Evolutionary conservation across 2,797 vertebrate genomes (phyloP).

Genomic region (Acropternis orthonyx): DNA sequence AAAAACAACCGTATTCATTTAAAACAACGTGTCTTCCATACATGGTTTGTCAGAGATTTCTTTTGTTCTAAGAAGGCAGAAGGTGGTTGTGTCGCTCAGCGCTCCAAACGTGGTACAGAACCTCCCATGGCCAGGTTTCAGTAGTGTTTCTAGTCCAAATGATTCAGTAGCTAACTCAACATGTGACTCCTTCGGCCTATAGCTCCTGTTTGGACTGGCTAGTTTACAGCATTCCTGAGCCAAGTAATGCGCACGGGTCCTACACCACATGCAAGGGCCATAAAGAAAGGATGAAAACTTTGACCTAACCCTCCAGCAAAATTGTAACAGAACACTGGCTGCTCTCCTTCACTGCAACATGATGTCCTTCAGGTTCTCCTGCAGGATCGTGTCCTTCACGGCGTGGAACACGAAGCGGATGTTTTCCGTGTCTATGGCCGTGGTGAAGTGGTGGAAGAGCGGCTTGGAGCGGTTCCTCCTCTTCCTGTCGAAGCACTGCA

Average conservation of each 20-base stretch:
- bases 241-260: slow-evolving; percentile 31
- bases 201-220: slow-evolving; percentile 47
- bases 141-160: slow-evolving; percentile 73
- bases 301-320: background rate
- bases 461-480: slow-evolving; percentile 91
- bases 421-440: slow-evolving; percentile 95
- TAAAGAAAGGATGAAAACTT: slow-evolving; percentile 9
- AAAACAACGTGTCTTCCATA: background rate
- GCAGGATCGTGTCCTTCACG: slow-evolving; percentile 97
- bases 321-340: background rate
- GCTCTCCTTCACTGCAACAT: slow-evolving; percentile 89
- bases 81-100: slow-evolving; percentile 41
- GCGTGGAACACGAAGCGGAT: slow-evolving; percentile 97
- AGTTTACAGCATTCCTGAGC: slow-evolving; percentile 57
- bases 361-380: slow-evolving; percentile 96
- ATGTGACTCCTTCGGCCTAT: slow-evolving; percentile 16
- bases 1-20: background rate
- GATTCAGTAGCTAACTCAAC: slow-evolving; percentile 70
- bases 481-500: slow-evolving; percentile 92
- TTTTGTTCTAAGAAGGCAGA: slow-evolving; percentile 33
- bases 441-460: slow-evolving; percentile 97
- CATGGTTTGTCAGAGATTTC: background rate
- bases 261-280: slow-evolving; percentile 31
- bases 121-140: slow-evolving; percentile 51
- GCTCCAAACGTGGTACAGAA: slow-evolving; percentile 29